A percentile compares a stretch with the other conserved stretches of the same genome.
Evolutionary conservation across 1,140 invertebrate genomes (phyloP).

Genomic region (Aphaenogaster rudis): DNA sequence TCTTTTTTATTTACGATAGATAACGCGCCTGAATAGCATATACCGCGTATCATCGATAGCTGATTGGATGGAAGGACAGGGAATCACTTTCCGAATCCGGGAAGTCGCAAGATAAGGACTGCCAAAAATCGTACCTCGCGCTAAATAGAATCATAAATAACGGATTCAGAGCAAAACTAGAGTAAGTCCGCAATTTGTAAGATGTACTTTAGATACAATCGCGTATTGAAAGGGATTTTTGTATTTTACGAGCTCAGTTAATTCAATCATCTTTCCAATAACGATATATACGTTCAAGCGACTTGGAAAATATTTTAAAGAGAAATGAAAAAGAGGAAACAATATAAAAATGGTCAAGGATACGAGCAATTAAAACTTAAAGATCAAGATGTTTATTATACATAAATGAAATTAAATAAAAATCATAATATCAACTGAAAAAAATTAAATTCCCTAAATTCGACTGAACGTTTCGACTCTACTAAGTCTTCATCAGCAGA

Average conservation of each 20-base stretch:
- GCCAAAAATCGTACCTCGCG: not conserved
- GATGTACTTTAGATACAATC: not conserved
- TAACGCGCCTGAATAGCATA: constrained; percentile 21
- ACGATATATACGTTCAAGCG: not conserved
- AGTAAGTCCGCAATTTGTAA: not conserved
- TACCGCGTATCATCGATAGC: not conserved
- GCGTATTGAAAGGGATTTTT: not conserved
- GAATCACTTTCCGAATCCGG: constrained; percentile 2
- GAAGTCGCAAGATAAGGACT: constrained; percentile 20
- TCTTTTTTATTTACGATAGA: constrained; percentile 43
- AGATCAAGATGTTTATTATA: too few species aligned
- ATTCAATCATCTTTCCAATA: not conserved
- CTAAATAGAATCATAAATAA: not conserved
- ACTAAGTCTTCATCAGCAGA: too few species aligned
- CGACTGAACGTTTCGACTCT: too few species aligned
- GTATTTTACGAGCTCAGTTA: not conserved
- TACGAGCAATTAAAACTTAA: too few species aligned
- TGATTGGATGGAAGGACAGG: constrained; percentile 19
- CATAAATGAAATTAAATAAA: too few species aligned
- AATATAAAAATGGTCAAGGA: too few species aligned
- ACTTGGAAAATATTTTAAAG: not conserved
- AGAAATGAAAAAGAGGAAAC: not conserved
- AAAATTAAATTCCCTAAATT: too few species aligned
- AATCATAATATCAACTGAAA: too few species aligned
- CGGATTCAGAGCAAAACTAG: not conserved